Conservation (phyloP, 2,113 vertebrate genomes). For the Anthoscopus minutus region DNA sequence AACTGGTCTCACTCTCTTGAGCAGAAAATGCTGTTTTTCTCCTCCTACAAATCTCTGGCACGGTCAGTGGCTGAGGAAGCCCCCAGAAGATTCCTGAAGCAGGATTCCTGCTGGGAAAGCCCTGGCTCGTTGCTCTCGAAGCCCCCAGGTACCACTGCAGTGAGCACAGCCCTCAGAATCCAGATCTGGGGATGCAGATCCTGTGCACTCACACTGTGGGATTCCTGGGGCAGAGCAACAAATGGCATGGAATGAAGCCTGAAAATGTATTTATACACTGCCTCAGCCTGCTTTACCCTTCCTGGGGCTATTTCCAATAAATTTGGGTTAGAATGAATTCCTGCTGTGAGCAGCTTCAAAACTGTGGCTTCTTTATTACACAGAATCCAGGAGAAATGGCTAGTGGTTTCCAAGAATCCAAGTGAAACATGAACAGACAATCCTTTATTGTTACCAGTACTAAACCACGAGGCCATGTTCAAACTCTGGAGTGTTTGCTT, state of each 20-base stretch:
- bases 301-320: not conserved
- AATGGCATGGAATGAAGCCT: not conserved
- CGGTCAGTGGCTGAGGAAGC: not conserved
- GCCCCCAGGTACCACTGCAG: not conserved
- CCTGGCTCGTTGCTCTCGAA: not conserved
- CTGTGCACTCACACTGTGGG: rapidly evolving
- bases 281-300: not conserved
- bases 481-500: not conserved
- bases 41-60: not conserved
- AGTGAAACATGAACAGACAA: not conserved
- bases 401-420: not conserved
- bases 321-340: not conserved
- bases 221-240: not conserved
- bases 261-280: not conserved
- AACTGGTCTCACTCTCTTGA: not conserved
- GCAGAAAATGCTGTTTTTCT: not conserved
- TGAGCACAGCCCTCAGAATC: not conserved
- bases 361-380: not conserved
- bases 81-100: no score
- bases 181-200: not conserved
- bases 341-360: not conserved
- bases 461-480: not conserved
- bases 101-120: not conserved
- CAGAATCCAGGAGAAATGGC: not conserved
- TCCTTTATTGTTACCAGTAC: not conserved